These are phyloP conservation scores for Cephalopachus bancanus DNA, from an alignment of 2,797 vertebrate species.

Conservation along the genomic window DNA sequence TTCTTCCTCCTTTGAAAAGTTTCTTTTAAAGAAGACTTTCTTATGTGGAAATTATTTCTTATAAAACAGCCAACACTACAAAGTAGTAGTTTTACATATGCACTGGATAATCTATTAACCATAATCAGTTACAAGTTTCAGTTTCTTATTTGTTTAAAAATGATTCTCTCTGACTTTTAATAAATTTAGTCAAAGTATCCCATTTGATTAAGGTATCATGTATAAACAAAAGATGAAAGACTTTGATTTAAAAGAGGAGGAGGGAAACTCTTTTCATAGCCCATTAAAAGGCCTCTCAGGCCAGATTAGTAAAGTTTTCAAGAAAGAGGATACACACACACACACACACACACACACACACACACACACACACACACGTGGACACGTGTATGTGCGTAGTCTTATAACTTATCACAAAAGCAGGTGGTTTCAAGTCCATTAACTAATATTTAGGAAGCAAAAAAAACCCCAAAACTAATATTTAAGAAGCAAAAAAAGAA, in stretches of 20 bases:
- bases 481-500: background rate
- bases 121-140: background rate
- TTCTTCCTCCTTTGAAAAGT: constrained; percentile 14
- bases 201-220: background rate
- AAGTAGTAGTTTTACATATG: background rate
- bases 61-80: constrained; percentile 14
- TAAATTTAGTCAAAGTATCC: background rate
- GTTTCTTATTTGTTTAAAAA: constrained; percentile 15
- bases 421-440: background rate
- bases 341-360: background rate
- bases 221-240: constrained; percentile 6
- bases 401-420: background rate
- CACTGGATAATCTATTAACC: background rate
- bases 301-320: background rate
- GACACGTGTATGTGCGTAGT: background rate
- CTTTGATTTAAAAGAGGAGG: background rate
- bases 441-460: background rate
- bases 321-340: background rate
- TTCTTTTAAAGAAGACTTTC: constrained; percentile 6
- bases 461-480: background rate
- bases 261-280: background rate
- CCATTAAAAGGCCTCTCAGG: background rate
- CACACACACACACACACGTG: too few relatives aligned
- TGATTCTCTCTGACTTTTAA: background rate
- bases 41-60: constrained; percentile 52